A percentile compares a stretch with the other conserved stretches of the same genome.
phyloP scores from a whole-genome alignment of 2,797 vertebrate species.

The Squalus acanthias region DNA sequence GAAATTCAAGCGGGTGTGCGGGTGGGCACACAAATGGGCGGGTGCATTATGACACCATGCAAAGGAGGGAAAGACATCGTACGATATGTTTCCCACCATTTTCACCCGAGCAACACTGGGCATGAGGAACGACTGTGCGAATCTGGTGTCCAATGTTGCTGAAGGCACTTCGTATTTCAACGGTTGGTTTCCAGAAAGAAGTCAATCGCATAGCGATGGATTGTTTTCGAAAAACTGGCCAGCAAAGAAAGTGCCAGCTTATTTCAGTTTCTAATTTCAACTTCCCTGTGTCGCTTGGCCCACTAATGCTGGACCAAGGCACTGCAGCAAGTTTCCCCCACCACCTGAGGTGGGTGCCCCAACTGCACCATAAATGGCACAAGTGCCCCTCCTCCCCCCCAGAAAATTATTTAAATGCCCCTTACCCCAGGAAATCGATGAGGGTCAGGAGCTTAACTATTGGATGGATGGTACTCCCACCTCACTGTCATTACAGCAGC shows the following conservation, averaged over 20 bases:
- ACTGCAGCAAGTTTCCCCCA: not conserved
- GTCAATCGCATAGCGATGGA: not conserved
- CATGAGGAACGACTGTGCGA: not conserved
- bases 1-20: no score
- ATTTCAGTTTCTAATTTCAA: not conserved
- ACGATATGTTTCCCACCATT: not conserved
- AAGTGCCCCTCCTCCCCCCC: no score
- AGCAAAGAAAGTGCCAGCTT: not conserved
- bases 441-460: not conserved
- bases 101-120: not conserved
- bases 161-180: not conserved
- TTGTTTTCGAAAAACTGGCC: not conserved
- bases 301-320: not conserved
- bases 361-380: no score
- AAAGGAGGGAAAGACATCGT: not conserved
- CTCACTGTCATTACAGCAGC: not conserved
- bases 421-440: not conserved
- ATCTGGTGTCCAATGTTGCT: not conserved
- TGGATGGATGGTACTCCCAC: not conserved
- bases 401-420: not conserved
- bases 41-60: not conserved
- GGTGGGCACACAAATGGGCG: no score
- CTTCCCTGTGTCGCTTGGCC: not conserved
- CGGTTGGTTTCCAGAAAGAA: not conserved
- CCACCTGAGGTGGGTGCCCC: no score